Conservation (phyloP, 2,797 vertebrate genomes). For the Sorex maritimensis region DNA sequence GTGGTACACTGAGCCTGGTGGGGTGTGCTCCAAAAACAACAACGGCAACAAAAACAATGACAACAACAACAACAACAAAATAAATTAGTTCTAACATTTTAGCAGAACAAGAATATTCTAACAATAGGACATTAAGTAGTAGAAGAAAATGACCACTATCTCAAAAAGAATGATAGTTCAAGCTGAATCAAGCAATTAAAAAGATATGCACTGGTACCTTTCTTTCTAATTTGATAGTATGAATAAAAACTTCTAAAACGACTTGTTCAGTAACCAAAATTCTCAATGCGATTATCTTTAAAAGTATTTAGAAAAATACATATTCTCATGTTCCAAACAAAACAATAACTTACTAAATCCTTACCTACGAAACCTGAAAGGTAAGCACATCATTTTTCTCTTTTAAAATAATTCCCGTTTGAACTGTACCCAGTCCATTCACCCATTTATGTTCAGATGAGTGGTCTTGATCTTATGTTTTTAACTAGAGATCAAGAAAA, state of each 20-base stretch:
- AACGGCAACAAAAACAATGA: no score
- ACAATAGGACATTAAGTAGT: slow-evolving; percentile 88
- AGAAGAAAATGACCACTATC: slow-evolving; percentile 86
- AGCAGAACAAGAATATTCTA: slow-evolving; percentile 86
- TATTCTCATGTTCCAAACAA: slow-evolving; percentile 57
- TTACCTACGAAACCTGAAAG: slow-evolving; percentile 48
- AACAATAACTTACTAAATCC: background rate
- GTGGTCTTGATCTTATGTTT: slow-evolving; percentile 71
- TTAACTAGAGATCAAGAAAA: slow-evolving; percentile 73
- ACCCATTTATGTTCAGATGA: slow-evolving; percentile 46
- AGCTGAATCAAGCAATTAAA: slow-evolving; percentile 93
- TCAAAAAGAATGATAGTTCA: slow-evolving; percentile 88
- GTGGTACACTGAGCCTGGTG: no score
- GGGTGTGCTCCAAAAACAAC: no score
- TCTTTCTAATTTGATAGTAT: slow-evolving; percentile 82
- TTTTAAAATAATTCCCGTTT: slow-evolving; percentile 73
- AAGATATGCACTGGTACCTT: slow-evolving; percentile 92
- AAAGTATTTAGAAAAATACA: slow-evolving; percentile 54
- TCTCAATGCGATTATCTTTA: slow-evolving; percentile 53
- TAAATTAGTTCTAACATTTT: no score
- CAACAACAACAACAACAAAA: no score
- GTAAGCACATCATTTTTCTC: slow-evolving; percentile 65
- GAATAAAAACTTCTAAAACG: slow-evolving; percentile 59
- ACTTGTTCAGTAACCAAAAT: slow-evolving; percentile 56
- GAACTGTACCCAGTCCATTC: slow-evolving; percentile 67